Evolutionary conservation across 2,113 vertebrate genomes (phyloP), one percentile per base, ranked within the genome.

Genomic region (Mungos mungo): DNA sequence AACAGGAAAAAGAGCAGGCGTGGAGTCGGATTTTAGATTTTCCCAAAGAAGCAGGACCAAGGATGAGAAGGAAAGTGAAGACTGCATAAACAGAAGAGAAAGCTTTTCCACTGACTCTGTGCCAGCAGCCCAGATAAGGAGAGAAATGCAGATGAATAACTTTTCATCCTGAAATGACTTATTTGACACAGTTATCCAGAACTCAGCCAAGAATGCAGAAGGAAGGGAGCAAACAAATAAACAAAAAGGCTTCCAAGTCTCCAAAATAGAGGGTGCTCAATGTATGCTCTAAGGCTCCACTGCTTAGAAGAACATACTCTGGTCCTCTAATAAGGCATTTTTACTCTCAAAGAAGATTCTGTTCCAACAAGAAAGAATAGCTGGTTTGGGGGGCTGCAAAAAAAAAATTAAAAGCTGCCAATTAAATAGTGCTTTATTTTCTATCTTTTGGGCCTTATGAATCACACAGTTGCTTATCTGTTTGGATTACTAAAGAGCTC

Each of bases 401-500:
- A 83, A 83, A 82, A 79, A 79, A 25, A 25, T 63, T 38, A 33
- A 87, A 81, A 90, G 15, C 54, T 90, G 27, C 27, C 31, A 50
- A 54, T 82, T 86, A 92, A 66, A 77, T 33, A 85, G 12, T 66
- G 12, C 12, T 69, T 92, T 95, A 57, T 80, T 89, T 93, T 92
- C 72, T 88, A 74, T 68, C 35, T 12, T 80, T 33, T 31, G 29
- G 23, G n/a, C 54, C 54, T 68, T 80, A n/a, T 57, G 77, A 52
- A 45, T 85, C 35, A 74, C 38, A 52, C 9, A 69, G 35, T 72
- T 92, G 33, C 35, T 65, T 74, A 19, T 93, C 27, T 41, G 45
- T 97, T 89, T 90, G 57, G 45, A 60, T 60, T 85, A 50, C 54
- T 81, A 21, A 80, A 94, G 84, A 92, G 15, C 65, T 90, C 80